Base-by-base conservation (phyloP, 1,140 invertebrate genomes). In the Drosophila kikkawai region DNA sequence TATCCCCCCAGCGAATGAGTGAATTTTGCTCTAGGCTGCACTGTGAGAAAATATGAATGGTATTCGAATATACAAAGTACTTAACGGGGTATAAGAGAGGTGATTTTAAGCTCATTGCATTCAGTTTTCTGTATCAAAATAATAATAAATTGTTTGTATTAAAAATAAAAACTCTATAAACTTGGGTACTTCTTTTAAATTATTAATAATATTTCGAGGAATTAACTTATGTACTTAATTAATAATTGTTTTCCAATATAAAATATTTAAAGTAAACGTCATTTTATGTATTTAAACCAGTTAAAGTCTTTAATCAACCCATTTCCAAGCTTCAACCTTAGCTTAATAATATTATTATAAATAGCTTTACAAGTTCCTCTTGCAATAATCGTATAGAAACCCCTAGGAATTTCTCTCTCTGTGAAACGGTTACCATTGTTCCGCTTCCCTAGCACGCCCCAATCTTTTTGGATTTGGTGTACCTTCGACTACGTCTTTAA, bases 381-480 rank as follows among this genome's bases (percentile, higher is more conserved):
- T 34, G 12, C 12, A 59, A 36, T 45, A 17, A 19, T 37, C 0
- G 4, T 17, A 8, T 0, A 9, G 3, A 29, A 29, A 11, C 8
- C 26, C 2, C 4, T 0, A n/a, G 3, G 11, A 9, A 2, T 67
- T 70, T 70, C 48, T 50, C 47, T 67, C 29, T 47, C 22, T 68
- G 67, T 70, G 34, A 8, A 73, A 74, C 70, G 68, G 70, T 73
- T 42, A 37, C 67, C 70, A 74, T 74, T 74, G 70, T 74, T 73
- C 65, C 68, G 69, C 68, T 60, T 73, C 55, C 69, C 45, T 60
- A 74, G 70, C 70, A 74, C 70, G 70, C 70, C 67, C 70, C 67
- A 74, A 73, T 74, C 70, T 74, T 7, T 48, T 15, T 19, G 22
- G n/a, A 37, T 64, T 70, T 70, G 47, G 39, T 59, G 48, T 69